Evolutionary conservation across 2,797 vertebrate genomes (phyloP), one percentile per base, ranked within the genome.

Genomic region (Amphiprion clarkii): DNA sequence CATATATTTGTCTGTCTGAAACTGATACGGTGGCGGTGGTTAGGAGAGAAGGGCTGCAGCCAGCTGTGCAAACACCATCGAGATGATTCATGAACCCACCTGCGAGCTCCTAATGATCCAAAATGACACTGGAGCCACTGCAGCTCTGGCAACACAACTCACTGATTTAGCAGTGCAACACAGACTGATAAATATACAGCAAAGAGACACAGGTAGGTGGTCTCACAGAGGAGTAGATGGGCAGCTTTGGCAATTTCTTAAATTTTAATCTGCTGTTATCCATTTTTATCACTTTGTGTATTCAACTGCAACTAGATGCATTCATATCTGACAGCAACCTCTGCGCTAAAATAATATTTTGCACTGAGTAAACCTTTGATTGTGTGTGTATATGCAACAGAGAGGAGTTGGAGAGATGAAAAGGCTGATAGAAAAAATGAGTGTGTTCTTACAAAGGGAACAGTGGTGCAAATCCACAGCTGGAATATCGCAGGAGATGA

Each of bases 51-150:
- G 54, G 68, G 40, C 73, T 63, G 80, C 57, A 83, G 76, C 83
- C 88, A 91, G 89, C 91, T 93, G 90, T 81, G 76, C 78, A 93
- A 94, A 93, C 89, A 92, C 67, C 84, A 65, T 78, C 55, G 42
- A 10, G 58, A 67, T 90, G 90, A 93, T 89, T 93, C 75, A 93
- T 89, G 83, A 70, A 74, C 70, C 66, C 76, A 90, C 81, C 84
- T 92, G 82, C 82, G 80, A 58, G 67, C 57, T 76, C 67, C 68
- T 83, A 83, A 82, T 77, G 72, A 64, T 78, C 31, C 46, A 39
- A 71, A 79, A 76, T 66, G 74, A 87, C 78, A 51, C 67, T 55
- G 74, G 68, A 78, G 68, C 57, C 60, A 58, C 67, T 56, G 60
- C 71, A 62, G 71, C 59, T 74, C 67, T 78, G 72, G 56, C 74